Base-by-base conservation (phyloP, 2,888 invertebrate genomes). In the Galerucella calmariensis region DNA sequence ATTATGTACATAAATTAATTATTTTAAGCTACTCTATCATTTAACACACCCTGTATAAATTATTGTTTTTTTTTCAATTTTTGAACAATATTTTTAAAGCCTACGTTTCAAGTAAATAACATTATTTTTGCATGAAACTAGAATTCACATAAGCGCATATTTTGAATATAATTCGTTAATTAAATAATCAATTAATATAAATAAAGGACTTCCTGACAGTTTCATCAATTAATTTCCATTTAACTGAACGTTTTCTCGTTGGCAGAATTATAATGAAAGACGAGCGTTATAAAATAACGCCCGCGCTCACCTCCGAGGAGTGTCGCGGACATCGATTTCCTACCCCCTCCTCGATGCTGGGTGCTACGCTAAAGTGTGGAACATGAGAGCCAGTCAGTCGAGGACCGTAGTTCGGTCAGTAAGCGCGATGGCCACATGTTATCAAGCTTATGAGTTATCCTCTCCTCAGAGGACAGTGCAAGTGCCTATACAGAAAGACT, bases 401-500 rank as follows among this genome's bases (percentile, higher is more conserved):
- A 75, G 73, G 81, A 79, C 85, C 84, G 86, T 84, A 76, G 80
- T 78, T 77, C 82, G 85, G 83, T 84, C 83, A 80, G 81, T 75
- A 66, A 83, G 80, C 79, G 81, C 81, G 62, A 86, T 85, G 87
- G 85, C 86, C 77, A 86, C 86, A 83, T 87, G 86, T 80, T 87
- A 84, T 82, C 82, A 81, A 77, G 79, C 82, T 79, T 87, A 84
- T 82, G 86, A 84, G 82, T 82, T 82, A 79, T 82, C 87, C 86
- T 88, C 82, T 77, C 80, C 82, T 59, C 88, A 89, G 87, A 89
- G 88, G 84, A 84, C 83, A 84, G 84, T 85, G 83, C 83, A 81
- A 83, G 85, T 83, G 79, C 80, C 79, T 72, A 89, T 90, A 83
- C 91, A 91, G 87, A 95, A 94, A 90, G 95, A 95, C 88, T 95